phyloP scores from a whole-genome alignment of 1,140 invertebrate genomes.

The Reticulitermes speratus region DNA sequence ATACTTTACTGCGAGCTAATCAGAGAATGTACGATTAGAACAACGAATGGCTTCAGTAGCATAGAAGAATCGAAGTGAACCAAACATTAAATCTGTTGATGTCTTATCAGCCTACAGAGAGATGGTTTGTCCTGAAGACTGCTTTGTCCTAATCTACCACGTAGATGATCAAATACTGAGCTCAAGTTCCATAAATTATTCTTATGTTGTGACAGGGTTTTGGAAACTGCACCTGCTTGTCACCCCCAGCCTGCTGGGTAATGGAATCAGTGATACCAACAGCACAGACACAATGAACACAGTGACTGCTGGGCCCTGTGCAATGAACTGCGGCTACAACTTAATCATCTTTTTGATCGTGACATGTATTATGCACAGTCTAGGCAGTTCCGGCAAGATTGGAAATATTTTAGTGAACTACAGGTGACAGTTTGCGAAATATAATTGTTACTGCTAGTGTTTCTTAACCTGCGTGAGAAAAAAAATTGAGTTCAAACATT shows the following conservation, averaged over 20 bases:
- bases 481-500: too few relatives aligned
- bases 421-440: constrained; percentile 40
- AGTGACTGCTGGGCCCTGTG: constrained; percentile 11
- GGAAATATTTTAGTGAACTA: constrained; percentile 62
- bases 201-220: not conserved
- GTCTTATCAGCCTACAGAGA: too few relatives aligned
- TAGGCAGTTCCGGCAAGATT: constrained; percentile 60
- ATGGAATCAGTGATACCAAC: not conserved
- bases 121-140: too few relatives aligned
- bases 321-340: not conserved
- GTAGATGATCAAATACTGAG: too few relatives aligned
- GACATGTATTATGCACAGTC: constrained; percentile 51
- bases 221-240: constrained; percentile 14
- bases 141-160: too few relatives aligned
- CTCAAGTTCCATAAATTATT: not conserved
- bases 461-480: too few relatives aligned
- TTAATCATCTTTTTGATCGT: not conserved
- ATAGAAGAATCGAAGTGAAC: too few relatives aligned
- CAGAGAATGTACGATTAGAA: too few relatives aligned
- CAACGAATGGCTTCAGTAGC: too few relatives aligned
- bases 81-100: too few relatives aligned
- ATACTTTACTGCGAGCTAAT: too few relatives aligned
- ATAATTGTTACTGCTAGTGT: too few relatives aligned
- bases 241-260: not conserved
- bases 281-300: not conserved